Evolutionary conservation across 2,113 vertebrate species (phyloP), one percentile per base, ranked within the genome.

Genomic region (Caretta caretta): DNA sequence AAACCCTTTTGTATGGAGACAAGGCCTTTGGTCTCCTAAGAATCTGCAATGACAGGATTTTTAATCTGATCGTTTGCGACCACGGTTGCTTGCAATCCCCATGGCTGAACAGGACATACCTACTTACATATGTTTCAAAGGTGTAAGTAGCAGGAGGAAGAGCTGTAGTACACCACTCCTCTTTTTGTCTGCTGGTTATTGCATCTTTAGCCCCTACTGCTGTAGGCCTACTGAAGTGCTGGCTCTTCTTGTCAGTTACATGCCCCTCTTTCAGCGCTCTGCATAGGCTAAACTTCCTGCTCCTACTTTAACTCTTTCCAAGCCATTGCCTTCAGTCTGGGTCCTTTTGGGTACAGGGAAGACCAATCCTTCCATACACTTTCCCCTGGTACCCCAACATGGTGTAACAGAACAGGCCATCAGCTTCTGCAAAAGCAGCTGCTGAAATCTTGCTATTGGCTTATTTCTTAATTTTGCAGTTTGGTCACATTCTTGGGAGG

Each of bases 161-260:
- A 31, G 27, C 12, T 59, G 11, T 59, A 13, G 27, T 14, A 62
- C n/a, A 48, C 69, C 76, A 17, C 16, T 5, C 48, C 1, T 0
- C 0, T 0, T 79, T 91, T 13, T 0, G 0, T 3, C 1, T 22
- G 17, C 24, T 48, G 19, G n/a, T 80, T 3, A 14, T 46, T 56
- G 88, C 51, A 38, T 83, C 54, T 87, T 46, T 5, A 50, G 29
- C 46, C 42, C 25, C 0, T 0, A 9, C 0, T 1, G 49, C 78
- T 80, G 51, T 49, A 46, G 24, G 17, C 84, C 10, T 22, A 62
- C 14, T 5, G 29, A 62, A 62, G 6, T 69, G 35, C 35, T n/a
- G 31, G 62, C 35, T 69, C 62, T 69, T 69, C 25, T 59, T 16
- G 14, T 65, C 59, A 62, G 13, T 57, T n/a, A 65, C 16, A 16